Evolutionary conservation across 2,888 invertebrate genomes (phyloP), one percentile per base, ranked within the genome.

Genomic region (Liopterus haemorrhoidalis): DNA sequence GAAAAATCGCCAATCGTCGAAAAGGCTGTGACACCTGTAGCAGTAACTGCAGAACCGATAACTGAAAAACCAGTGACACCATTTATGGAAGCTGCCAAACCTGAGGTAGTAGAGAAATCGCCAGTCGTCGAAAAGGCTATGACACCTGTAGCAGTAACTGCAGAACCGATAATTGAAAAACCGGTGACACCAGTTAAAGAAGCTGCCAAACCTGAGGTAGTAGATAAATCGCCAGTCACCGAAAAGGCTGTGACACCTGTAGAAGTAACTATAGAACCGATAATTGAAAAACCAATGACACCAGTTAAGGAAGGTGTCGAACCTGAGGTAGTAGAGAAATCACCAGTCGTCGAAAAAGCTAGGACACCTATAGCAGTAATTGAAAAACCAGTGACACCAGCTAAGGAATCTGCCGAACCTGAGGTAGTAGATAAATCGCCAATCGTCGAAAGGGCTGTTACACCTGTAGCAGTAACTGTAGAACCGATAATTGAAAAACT

Each of bases 301-400:
- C 19, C n/a, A 21, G 41, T 25, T 11, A 12, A 20, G 5, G 41
- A 15, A 27, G 20, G 24, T 6, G 11, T 14, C 11, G 33, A 32
- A 38, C 8, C 3, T 18, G 20, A 20, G 14, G 11, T 28, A 4
- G 38, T 30, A 9, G 39, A 38, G 11, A 38, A 27, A 15, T 16
- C 25, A 3, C 37, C 15, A 21, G 24, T 30, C 31, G 31, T 24
- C 6, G 22, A 11, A 14, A 35, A 33, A 18, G 35, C 40, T 3
- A 30, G 35, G 16, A 11, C 22, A 27, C 46, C 46, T 20, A 21
- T 37, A 46, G 35, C 32, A 6, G 22, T 40, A 22, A 21, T n/a
- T 15, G 33, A 12, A 4, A 39, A 20, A 5, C 16, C 40, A 5
- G 14, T 9, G 33, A 38, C 21, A 16, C 43, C 4, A 16, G 22